Percentiles rank a stretch among this genome's conserved stretches.
phyloP scores from a whole-genome alignment of 2,888 invertebrate species.

The Sepioteuthis lessoniana region DNA sequence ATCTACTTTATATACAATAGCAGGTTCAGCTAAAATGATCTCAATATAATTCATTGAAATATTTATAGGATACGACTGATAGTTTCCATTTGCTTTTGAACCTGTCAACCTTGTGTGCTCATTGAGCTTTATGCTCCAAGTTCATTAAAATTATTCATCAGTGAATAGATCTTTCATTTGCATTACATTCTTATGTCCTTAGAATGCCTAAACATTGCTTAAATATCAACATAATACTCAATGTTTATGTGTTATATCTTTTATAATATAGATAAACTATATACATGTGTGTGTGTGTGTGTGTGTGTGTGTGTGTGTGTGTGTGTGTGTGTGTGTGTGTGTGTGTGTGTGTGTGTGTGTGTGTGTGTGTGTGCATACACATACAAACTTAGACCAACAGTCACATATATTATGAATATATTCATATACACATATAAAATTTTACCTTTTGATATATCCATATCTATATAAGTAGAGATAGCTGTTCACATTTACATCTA shows the following conservation, averaged over 20 bases:
- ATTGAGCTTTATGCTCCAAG: conserved; percentile 15
- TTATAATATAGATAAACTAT: background rate
- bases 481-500: background rate
- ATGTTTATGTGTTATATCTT: background rate
- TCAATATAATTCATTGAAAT: conserved; percentile 33
- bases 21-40: background rate
- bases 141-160: conserved; percentile 33
- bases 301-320: background rate
- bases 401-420: background rate
- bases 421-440: background rate
- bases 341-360: no score
- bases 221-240: background rate
- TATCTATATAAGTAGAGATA: background rate
- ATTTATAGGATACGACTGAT: conserved; percentile 16
- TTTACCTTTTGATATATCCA: background rate
- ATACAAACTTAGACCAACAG: background rate
- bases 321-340: no score
- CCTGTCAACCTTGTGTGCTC: background rate
- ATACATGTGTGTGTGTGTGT: background rate
- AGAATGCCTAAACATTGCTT: background rate
- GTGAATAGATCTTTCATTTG: conserved; percentile 33
- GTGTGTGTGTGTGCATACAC: background rate
- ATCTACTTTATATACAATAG: conserved; percentile 19
- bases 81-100: conserved; percentile 33
- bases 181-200: background rate